Evolutionary conservation across 1,140 invertebrate species (phyloP).

Genomic region (Heliconius hermathena): DNA sequence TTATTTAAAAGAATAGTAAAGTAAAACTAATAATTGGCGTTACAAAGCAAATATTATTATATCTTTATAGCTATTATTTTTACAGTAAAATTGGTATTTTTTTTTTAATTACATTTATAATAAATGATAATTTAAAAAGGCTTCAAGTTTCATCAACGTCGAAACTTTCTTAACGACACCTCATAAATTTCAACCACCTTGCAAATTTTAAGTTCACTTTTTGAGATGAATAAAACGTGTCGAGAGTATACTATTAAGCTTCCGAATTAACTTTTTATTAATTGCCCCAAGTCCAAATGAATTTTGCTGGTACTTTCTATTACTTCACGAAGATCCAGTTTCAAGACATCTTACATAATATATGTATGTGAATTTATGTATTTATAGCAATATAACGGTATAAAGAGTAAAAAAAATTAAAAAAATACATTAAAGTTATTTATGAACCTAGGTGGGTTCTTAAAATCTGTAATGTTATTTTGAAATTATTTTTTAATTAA

Average conservation of each 20-base stretch:
- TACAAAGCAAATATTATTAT: not conserved
- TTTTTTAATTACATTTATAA: constrained; percentile 30
- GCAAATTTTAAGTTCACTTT: constrained; percentile 58
- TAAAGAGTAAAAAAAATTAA: too few species aligned
- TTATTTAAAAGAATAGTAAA: not conserved
- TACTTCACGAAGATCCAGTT: not conserved
- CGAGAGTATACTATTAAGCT: constrained; percentile 56
- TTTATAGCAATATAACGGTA: too few species aligned
- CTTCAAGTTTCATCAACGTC: constrained; percentile 58
- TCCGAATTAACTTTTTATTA: constrained; percentile 67
- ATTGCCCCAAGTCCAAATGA: constrained; percentile 47
- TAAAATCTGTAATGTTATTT: too few species aligned
- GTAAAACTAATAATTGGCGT: not conserved
- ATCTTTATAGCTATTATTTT: not conserved
- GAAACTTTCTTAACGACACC: constrained; percentile 64
- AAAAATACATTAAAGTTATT: not conserved
- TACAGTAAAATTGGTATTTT: too few species aligned
- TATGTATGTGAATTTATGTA: not conserved
- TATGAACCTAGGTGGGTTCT: too few species aligned
- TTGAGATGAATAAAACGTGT: constrained; percentile 66
- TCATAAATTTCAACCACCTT: constrained; percentile 63
- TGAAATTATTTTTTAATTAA: too few species aligned
- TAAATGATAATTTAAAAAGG: constrained; percentile 49
- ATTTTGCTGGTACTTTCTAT: constrained; percentile 46
- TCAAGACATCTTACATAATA: not conserved